Conservation (phyloP, 2,113 vertebrate species). For the Hassar affinis region DNA sequence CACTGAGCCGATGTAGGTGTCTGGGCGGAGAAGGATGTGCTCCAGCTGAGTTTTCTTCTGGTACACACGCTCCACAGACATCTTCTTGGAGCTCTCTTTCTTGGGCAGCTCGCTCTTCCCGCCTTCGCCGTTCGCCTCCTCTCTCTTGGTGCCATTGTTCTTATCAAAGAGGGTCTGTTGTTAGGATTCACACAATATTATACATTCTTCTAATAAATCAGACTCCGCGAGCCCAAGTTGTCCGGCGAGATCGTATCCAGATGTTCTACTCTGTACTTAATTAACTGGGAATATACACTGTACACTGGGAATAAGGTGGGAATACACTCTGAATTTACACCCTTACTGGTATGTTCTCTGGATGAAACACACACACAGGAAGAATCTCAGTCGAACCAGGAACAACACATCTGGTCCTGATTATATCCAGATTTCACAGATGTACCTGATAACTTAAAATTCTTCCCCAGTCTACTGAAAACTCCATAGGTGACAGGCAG, state of each 20-base stretch:
- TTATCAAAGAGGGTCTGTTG: conserved; percentile 85
- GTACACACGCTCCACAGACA: conserved; percentile 97
- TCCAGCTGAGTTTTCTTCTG: conserved; percentile 99
- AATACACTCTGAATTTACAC: not conserved
- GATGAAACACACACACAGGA: not conserved
- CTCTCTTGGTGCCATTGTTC: conserved; percentile 82
- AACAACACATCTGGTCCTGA: not conserved
- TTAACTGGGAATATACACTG: not conserved
- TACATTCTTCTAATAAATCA: not conserved
- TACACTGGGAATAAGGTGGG: not conserved
- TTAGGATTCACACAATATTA: conserved; percentile 35
- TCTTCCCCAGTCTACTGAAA: too few species aligned
- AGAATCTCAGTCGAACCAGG: not conserved
- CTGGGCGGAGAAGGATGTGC: conserved; percentile 96
- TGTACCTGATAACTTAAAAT: too few species aligned
- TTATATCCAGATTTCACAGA: not conserved
- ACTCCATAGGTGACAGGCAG: not conserved
- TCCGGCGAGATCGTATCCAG: not conserved
- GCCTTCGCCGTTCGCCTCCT: conserved; percentile 81
- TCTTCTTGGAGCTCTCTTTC: conserved; percentile 86
- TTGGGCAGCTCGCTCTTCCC: conserved; percentile 67
- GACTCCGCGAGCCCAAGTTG: too few species aligned
- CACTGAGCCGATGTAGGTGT: conserved; percentile 94
- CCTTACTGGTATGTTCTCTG: not conserved
- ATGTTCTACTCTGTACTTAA: not conserved